Evolutionary conservation across 2,797 vertebrate genomes (phyloP), one percentile per base, ranked within the genome.

Genomic region (Argyrosomus regius): DNA sequence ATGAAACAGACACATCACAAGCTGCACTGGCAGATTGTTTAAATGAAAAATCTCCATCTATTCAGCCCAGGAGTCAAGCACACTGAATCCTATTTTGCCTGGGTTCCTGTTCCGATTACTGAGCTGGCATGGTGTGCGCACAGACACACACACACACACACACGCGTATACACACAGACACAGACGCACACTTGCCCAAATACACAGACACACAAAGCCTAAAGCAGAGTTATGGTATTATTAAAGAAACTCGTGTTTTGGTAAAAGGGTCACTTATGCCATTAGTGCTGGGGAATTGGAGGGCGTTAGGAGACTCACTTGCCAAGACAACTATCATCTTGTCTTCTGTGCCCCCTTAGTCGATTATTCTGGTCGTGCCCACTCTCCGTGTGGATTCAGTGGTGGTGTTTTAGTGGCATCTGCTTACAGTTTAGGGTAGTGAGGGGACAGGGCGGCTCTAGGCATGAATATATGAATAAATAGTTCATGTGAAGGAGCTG

Each of bases 401-500:
- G 67, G 79, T 73, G 91, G 83, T 88, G 88, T 91, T 91, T 91
- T 87, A 83, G 83, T 68, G 80, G 83, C 87, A 87, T 91, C 91
- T 88, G 87, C 87, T 89, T 89, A 90, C 82, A 85, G 79, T 88
- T 91, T 73, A 77, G 84, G 82, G 84, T 80, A 81, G 81, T 74
- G 68, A 85, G 82, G 83, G 83, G 81, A 91, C 85, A 68, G 49
- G 59, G 71, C 48, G 10, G 81, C 92, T 89, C 76, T 11, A 41
- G 84, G 91, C 87, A 77, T 85, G 87, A 93, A 92, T 91, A 88
- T 72, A 91, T 89, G 84, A 92, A 92, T 92, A 92, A 81, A 86
- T 57, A 88, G 74, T 77, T 71, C 63, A 77, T 62, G 46, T 79
- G 75, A 81, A 87, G 62, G 60, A 77, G 64, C 39, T 8, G 72